Evolutionary conservation across 2,797 vertebrate species (phyloP).

Genomic region (Trachops cirrhosus): DNA sequence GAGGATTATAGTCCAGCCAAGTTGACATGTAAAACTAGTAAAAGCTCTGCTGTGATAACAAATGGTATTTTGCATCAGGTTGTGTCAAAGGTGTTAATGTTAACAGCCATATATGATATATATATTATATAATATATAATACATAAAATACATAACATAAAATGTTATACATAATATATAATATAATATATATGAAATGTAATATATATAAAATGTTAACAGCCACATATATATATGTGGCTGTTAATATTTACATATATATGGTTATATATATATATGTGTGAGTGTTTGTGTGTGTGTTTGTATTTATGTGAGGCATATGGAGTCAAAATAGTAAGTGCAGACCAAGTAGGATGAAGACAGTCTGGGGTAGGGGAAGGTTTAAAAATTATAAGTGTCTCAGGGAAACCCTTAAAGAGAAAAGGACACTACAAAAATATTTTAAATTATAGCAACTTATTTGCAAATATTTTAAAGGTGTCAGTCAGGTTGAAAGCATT

Average conservation of each 20-base stretch:
- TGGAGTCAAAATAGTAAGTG: neutral
- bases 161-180: too few relatives aligned
- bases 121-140: too few relatives aligned
- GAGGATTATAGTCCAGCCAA: neutral
- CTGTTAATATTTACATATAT: too few relatives aligned
- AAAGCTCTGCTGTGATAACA: neutral
- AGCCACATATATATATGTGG: too few relatives aligned
- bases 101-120: neutral
- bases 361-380: neutral
- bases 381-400: neutral
- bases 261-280: too few relatives aligned
- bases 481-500: neutral
- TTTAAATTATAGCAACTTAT: neutral
- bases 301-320: neutral
- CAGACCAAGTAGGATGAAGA: neutral
- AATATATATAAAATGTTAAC: too few relatives aligned
- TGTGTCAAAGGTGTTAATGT: neutral
- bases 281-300: too few relatives aligned
- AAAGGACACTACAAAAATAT: neutral
- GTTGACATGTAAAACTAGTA: neutral
- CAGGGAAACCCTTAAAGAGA: neutral
- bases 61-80: neutral
- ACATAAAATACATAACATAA: too few relatives aligned
- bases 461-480: conserved; percentile 19
- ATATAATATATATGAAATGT: too few relatives aligned